phyloP scores from a whole-genome alignment of 2,888 invertebrate genomes.

The Timandra comae region DNA sequence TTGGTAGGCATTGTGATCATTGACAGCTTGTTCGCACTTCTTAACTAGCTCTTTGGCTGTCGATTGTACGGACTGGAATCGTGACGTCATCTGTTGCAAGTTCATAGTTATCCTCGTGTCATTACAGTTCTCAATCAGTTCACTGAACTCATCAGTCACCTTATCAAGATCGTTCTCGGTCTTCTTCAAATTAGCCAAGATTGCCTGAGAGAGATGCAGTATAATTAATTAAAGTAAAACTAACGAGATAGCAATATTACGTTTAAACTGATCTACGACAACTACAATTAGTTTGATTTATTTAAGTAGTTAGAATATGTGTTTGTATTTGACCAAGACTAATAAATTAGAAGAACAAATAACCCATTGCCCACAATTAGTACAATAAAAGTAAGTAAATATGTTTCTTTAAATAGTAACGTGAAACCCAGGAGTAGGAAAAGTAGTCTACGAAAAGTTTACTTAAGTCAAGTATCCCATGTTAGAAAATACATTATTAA shows the following conservation, averaged over 20 bases:
- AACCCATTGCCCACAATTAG: slow-evolving; percentile 38
- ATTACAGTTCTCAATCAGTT: slow-evolving; percentile 89
- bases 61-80: slow-evolving; percentile 92
- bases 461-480: too few species aligned
- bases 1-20: slow-evolving; percentile 86
- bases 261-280: slow-evolving; percentile 65
- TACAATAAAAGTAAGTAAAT: slow-evolving; percentile 27
- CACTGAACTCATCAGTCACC: slow-evolving; percentile 89
- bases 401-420: slow-evolving; percentile 18
- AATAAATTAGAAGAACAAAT: slow-evolving; percentile 36
- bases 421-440: too few species aligned
- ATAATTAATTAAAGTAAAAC: slow-evolving; percentile 28
- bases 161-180: slow-evolving; percentile 92
- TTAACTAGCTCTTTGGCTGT: slow-evolving; percentile 93
- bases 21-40: slow-evolving; percentile 92
- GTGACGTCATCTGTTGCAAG: slow-evolving; percentile 91
- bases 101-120: slow-evolving; percentile 91
- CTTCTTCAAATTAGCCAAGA: slow-evolving; percentile 86
- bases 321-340: slow-evolving; percentile 14
- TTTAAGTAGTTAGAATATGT: slow-evolving; percentile 22
- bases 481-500: slow-evolving; percentile 48
- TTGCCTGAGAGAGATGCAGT: too few species aligned
- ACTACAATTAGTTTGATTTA: slow-evolving; percentile 59
- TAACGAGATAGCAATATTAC: too few species aligned
- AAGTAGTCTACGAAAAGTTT: too few species aligned